Evolutionary conservation across 1,140 invertebrate species (phyloP), one percentile per base, ranked within the genome.

Genomic region (Drosophila mayri): DNA sequence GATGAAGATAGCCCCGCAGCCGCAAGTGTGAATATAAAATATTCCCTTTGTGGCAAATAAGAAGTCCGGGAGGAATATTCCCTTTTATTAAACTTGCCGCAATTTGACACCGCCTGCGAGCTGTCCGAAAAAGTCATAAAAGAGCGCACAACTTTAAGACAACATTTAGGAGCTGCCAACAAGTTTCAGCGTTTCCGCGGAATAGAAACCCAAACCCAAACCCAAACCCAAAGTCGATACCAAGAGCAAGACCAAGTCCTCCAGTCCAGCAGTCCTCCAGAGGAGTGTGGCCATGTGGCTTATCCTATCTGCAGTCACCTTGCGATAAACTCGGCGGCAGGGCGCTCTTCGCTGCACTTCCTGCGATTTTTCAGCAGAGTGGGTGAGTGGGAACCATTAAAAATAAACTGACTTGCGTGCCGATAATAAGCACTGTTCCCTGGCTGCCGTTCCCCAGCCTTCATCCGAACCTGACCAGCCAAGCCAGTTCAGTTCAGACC

Each of bases 321-420:
- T 73, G 71, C 81, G 88, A 91, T 91, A 90, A 91, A 78, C 72
- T 66, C 57, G 37, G 68, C 64, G 70, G 52, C 66, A 64, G 50
- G 72, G 81, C 57, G 54, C 54, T 52, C 66, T 63, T 68, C 61
- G 62, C 64, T 70, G 75, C 83, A 65, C 71, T 78, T 79, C 77
- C 75, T 72, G 70, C 70, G 74, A 44, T 37, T 72, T 49, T 57
- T 70, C 66, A 38, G 37, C 66, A 54, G 79, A 87, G 85, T 88
- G 85, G 85, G 85, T 90, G 85, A 88, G 85, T 88, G 88, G 91
- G 90, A 87, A 91, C 86, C 88, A 91, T 91, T 91, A 91, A 91
- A 91, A 91, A 91, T 91, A 91, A 91, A 91, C 90, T 91, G 90
- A 91, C 88, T 91, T 91, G 88, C 88, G 88, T 91, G 88, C 84